Evolutionary conservation across 2,113 vertebrate genomes (phyloP).

Genomic region (Megalops atlanticus): DNA sequence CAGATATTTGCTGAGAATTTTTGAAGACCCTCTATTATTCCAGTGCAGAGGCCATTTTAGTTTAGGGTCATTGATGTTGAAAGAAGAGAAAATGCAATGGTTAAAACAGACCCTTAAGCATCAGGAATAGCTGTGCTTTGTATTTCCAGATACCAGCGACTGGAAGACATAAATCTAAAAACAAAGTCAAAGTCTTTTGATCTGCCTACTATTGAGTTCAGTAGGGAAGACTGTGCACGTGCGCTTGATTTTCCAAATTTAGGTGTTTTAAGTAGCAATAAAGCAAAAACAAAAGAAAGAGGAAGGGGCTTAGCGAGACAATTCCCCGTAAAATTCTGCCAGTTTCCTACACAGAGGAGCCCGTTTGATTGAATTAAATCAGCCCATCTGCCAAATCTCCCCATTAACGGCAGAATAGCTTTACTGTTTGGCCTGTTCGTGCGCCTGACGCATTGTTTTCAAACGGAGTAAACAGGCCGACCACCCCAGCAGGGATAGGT

Average conservation of each 20-base stretch:
- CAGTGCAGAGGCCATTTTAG: not conserved
- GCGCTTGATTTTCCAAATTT: not conserved
- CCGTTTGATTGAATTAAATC: not conserved
- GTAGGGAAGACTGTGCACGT: not conserved
- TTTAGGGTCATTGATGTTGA: not conserved
- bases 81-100: not conserved
- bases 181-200: not conserved
- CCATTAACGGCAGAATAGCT: not conserved
- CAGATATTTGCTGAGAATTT: not conserved
- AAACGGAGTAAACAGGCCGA: not conserved
- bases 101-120: not conserved
- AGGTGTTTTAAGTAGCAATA: not conserved
- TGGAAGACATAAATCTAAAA: not conserved
- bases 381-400: not conserved
- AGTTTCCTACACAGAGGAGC: not conserved
- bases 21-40: not conserved
- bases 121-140: not conserved
- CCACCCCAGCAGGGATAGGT: not conserved
- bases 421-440: not conserved
- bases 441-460: no score
- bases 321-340: not conserved
- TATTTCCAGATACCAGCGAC: not conserved
- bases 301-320: no score
- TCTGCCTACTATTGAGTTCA: not conserved
- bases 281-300: not conserved